Conservation (phyloP, 2,113 vertebrate species). For the Ursus arctos region DNA sequence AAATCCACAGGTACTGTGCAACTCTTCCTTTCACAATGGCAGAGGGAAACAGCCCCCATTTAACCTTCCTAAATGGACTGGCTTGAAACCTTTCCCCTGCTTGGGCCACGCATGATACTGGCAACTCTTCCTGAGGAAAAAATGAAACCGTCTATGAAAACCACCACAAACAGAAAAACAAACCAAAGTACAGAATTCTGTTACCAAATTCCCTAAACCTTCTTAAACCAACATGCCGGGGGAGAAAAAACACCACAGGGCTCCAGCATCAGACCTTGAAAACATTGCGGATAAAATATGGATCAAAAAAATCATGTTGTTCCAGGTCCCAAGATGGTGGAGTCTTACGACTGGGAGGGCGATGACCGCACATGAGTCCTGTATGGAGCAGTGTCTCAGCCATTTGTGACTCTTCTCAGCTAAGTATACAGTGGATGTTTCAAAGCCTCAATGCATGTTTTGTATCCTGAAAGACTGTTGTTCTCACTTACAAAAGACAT, state of each 20-base stretch:
- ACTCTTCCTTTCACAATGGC: conserved; percentile 86
- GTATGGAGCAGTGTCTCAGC: conserved; percentile 85
- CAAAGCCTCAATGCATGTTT: conserved; percentile 91
- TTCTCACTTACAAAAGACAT: conserved; percentile 98
- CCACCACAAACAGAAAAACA: conserved; percentile 73
- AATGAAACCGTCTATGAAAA: conserved; percentile 79
- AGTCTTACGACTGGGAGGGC: conserved; percentile 82
- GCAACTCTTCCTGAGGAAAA: conserved; percentile 86
- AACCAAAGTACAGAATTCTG: conserved; percentile 75
- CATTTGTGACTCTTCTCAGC: conserved; percentile 87
- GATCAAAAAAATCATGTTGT: conserved; percentile 86
- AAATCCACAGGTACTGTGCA: conserved; percentile 81
- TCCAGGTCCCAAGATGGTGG: conserved; percentile 85
- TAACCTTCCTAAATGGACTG: conserved; percentile 78
- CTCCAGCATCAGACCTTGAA: conserved; percentile 87
- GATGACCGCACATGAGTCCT: conserved; percentile 88
- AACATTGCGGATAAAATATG: conserved; percentile 89
- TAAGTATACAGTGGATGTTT: conserved; percentile 88
- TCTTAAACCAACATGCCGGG: conserved; percentile 89
- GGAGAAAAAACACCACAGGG: conserved; percentile 74
- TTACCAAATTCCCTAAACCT: conserved; percentile 82
- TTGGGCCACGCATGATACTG: conserved; percentile 88
- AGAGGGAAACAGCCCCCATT: conserved; percentile 86
- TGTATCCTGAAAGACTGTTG: conserved; percentile 95
- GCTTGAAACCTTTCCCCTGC: conserved; percentile 89